A percentile compares a stretch with the other conserved stretches of the same genome.
Evolutionary conservation across 1,140 invertebrate genomes (phyloP).

Genomic region (Polypedilum pembai): DNA sequence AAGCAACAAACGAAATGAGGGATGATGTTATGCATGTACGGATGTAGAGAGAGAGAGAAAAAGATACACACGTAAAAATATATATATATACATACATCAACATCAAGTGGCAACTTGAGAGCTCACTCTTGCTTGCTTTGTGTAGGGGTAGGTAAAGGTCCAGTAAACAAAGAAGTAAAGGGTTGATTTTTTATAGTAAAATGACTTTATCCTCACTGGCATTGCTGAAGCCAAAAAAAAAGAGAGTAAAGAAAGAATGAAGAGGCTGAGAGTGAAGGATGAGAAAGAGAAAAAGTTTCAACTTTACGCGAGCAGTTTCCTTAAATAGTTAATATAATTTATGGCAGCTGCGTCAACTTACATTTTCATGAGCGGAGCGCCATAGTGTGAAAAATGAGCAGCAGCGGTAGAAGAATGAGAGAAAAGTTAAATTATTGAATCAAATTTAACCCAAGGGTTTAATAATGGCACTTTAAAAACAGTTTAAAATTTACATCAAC

Average conservation of each 20-base stretch:
- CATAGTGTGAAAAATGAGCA: too few species aligned
- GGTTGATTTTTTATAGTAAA: background rate
- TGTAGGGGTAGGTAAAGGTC: too few species aligned
- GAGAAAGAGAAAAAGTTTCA: background rate
- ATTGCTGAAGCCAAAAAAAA: background rate
- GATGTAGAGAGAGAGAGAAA: too few species aligned
- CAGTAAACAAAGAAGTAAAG: too few species aligned
- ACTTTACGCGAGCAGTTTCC: slow-evolving; percentile 8
- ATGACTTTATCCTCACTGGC: too few species aligned
- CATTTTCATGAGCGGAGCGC: background rate
- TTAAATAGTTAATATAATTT: slow-evolving; percentile 20
- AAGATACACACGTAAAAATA: too few species aligned
- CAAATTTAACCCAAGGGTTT: background rate
- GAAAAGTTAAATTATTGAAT: slow-evolving; percentile 8
- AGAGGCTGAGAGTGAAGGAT: background rate
- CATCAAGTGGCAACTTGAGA: slow-evolving; percentile 8
- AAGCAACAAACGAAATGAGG: too few species aligned
- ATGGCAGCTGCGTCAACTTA: slow-evolving; percentile 5
- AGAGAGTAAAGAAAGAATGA: background rate
- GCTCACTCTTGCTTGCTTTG: background rate
- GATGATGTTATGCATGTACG: too few species aligned
- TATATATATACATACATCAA: background rate
- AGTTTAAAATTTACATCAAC: slow-evolving; percentile 10
- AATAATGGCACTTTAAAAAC: slow-evolving; percentile 9
- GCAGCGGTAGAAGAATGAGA: too few species aligned